These are phyloP conservation scores for Omphaloscelis lunosa DNA, from an alignment of 2,888 invertebrate species.

Conservation along the genomic window DNA sequence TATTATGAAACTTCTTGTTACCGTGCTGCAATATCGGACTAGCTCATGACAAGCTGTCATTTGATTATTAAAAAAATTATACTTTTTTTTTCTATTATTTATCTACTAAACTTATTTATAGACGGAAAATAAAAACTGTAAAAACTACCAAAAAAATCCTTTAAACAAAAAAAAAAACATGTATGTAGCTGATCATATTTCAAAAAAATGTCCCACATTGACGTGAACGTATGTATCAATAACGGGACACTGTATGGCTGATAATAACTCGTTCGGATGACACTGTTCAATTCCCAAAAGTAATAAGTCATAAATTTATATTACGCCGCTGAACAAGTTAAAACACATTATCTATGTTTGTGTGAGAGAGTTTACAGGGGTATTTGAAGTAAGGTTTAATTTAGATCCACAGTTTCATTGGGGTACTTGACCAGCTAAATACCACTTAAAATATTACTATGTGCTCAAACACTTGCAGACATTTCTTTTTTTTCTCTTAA, in stretches of 20 bases:
- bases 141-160: too few relatives aligned
- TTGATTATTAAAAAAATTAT: too few relatives aligned
- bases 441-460: not conserved
- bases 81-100: too few relatives aligned
- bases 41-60: too few relatives aligned
- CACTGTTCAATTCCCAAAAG: slow-evolving; percentile 79
- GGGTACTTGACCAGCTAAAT: not conserved
- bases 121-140: too few relatives aligned
- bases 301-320: slow-evolving; percentile 82
- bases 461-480: not conserved
- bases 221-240: slow-evolving; percentile 45
- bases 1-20: too few relatives aligned
- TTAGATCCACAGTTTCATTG: slow-evolving; percentile 19
- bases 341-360: slow-evolving; percentile 56
- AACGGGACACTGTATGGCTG: slow-evolving; percentile 54
- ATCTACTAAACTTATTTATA: too few relatives aligned
- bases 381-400: slow-evolving; percentile 40
- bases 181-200: not conserved
- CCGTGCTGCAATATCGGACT: too few relatives aligned
- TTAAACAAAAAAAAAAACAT: not conserved
- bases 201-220: slow-evolving; percentile 27
- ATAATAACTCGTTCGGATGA: slow-evolving; percentile 72
- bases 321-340: slow-evolving; percentile 69
- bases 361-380: slow-evolving; percentile 31
- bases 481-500: not conserved